A percentile compares a stretch with the other conserved stretches of the same genome.
Evolutionary conservation across 2,797 vertebrate species (phyloP).

Genomic region (Notolepis coatsorum): DNA sequence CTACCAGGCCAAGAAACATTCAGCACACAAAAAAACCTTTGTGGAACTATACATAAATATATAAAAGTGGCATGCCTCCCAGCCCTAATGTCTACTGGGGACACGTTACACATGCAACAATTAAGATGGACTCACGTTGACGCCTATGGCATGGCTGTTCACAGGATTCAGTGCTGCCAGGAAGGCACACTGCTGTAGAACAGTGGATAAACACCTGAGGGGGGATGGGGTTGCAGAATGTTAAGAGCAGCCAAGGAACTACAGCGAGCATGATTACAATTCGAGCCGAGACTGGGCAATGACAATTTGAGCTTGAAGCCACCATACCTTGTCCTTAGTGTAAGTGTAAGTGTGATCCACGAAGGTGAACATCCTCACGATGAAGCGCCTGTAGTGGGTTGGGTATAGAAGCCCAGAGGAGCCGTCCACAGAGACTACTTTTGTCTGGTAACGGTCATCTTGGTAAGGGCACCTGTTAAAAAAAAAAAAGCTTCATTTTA

Average conservation of each 20-base stretch:
- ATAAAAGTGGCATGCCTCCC: no score
- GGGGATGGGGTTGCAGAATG: no score
- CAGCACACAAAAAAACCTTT: no score
- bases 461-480: slow-evolving; percentile 77
- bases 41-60: no score
- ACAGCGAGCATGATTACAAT: not conserved
- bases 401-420: slow-evolving; percentile 67
- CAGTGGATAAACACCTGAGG: slow-evolving; percentile 80
- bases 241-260: not conserved
- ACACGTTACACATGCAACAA: not conserved
- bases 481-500: no score
- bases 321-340: slow-evolving; percentile 58
- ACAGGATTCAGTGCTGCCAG: slow-evolving; percentile 63
- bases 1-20: no score
- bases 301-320: no score
- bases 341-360: no score
- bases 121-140: slow-evolving; percentile 71
- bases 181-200: slow-evolving; percentile 65
- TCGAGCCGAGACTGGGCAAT: no score
- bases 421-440: slow-evolving; percentile 52
- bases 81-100: not conserved
- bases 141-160: slow-evolving; percentile 64
- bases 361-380: slow-evolving; percentile 76
- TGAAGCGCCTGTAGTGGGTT: slow-evolving; percentile 76
- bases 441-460: slow-evolving; percentile 74